Percentiles rank a stretch among this genome's conserved stretches.
phyloP scores from a whole-genome alignment of 1,140 invertebrate species.

The Procambarus clarkii region DNA sequence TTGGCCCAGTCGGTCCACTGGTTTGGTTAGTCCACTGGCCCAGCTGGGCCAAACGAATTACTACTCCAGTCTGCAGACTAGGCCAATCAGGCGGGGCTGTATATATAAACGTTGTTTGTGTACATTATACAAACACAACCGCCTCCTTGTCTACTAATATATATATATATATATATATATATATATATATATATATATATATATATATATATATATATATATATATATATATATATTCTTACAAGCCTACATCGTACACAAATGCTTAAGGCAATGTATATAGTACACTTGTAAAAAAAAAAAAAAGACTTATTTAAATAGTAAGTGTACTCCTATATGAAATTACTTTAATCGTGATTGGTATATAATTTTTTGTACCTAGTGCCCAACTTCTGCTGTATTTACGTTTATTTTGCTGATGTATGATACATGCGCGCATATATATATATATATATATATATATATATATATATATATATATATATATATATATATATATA shows the following conservation, averaged over 20 bases:
- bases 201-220: slow-evolving; percentile 12
- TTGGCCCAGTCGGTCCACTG: neutral
- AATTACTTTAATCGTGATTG: neutral
- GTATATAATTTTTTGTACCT: neutral
- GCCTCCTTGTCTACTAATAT: neutral
- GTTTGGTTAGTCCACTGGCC: neutral
- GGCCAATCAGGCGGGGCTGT: neutral
- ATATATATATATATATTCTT: slow-evolving; percentile 2
- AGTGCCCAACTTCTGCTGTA: neutral
- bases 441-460: slow-evolving; percentile 3
- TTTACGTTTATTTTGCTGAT: neutral
- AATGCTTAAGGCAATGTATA: neutral
- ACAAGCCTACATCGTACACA: neutral
- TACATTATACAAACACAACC: slow-evolving; percentile 2
- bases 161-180: slow-evolving; percentile 13
- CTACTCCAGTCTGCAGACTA: neutral
- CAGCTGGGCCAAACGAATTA: neutral
- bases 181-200: slow-evolving; percentile 21
- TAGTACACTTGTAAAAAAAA: neutral
- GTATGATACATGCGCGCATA: neutral
- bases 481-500: neutral
- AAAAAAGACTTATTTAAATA: neutral
- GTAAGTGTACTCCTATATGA: neutral
- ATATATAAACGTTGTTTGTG: neutral
- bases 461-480: slow-evolving; percentile 1